A percentile compares a stretch with the other conserved stretches of the same genome.
phyloP scores from a whole-genome alignment of 2,113 vertebrate genomes.

The Polypterus bichir region DNA sequence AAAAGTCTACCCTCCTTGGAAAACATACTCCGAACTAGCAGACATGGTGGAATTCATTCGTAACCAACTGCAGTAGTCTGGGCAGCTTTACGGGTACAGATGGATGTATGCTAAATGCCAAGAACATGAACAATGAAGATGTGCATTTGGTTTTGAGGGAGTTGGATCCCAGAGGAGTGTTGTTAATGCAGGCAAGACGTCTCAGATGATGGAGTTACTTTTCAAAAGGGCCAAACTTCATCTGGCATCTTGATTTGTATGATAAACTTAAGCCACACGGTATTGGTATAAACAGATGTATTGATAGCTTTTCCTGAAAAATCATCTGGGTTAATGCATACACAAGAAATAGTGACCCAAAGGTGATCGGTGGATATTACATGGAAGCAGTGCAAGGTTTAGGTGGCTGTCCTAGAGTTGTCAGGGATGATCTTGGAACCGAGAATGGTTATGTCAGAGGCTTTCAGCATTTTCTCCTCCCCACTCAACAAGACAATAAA shows the following conservation, averaged over 20 bases:
- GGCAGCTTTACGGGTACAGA: constrained; percentile 2
- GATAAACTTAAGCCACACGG: constrained; percentile 8
- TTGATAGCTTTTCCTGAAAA: constrained; percentile 3
- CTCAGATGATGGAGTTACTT: neutral
- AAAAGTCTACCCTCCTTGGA: neutral
- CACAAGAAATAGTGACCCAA: constrained; percentile 7
- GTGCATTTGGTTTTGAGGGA: too few species aligned
- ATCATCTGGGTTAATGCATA: constrained; percentile 8
- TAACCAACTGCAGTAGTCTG: constrained; percentile 4
- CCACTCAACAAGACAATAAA: neutral
- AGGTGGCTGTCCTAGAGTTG: constrained; percentile 3
- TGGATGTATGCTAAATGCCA: constrained; percentile 11
- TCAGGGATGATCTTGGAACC: too few species aligned
- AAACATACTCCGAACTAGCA: neutral
- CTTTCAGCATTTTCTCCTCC: constrained; percentile 3
- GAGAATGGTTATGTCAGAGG: constrained; percentile 1
- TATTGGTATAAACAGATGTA: constrained; percentile 4
- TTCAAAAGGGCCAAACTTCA: neutral
- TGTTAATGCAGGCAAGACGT: constrained; percentile 2
- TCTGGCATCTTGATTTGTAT: constrained; percentile 3
- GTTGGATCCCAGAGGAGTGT: constrained; percentile 9
- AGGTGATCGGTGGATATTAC: constrained; percentile 3
- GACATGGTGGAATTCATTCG: neutral
- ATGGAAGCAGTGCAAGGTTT: constrained; percentile 4
- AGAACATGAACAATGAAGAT: too few species aligned